Evolutionary conservation across 2,797 vertebrate species (phyloP), one percentile per base, ranked within the genome.

Genomic region (Huso huso): DNA sequence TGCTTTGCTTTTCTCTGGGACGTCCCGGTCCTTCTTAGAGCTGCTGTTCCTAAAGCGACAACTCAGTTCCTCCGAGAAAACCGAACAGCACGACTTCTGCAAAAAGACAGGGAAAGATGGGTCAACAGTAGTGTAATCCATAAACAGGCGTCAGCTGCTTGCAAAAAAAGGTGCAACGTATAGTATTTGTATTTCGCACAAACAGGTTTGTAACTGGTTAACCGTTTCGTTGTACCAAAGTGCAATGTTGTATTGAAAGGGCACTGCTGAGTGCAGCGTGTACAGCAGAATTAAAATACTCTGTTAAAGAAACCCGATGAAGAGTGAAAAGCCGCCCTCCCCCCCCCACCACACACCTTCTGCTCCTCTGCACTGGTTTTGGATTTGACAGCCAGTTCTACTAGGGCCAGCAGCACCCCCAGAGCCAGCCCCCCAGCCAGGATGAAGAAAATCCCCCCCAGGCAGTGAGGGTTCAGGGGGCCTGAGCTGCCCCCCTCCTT

Each of bases 51-150:
- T 83, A 8, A 95, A 88, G 2, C 94, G 85, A 13, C 79, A 79
- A 72, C 81, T 87, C 66, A 95, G 80, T 71, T 96, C 93, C 49
- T 89, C 87, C 0, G 81, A 88, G 81, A 95, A 77, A 65, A 89
- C 81, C 0, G 90, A 88, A 80, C 93, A 95, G 75, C 91, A 95
- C 0, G 93, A 91, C 74, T 88, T 94, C 94, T 96, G 84, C 6
- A 10, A 68, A 50, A 48, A 52, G 59, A 15, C 7, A 12, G 67
- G 74, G 61, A 76, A 61, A 5, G 13, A 12, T 3, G 18, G 3
- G 13, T 8, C 3, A 7, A 51, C 9, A 13, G 12, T 4, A 7
- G 11, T 1, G 64, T 8, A 10, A 5, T 18, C 51, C 8, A 3
- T 53, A 12, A 53, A 53, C 8, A 8, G 51, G 11, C 55, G 13